Percentiles rank a stretch among this genome's conserved stretches.
Conservation (phyloP, 2,113 vertebrate genomes). For the Pseudopodoces humilis region DNA sequence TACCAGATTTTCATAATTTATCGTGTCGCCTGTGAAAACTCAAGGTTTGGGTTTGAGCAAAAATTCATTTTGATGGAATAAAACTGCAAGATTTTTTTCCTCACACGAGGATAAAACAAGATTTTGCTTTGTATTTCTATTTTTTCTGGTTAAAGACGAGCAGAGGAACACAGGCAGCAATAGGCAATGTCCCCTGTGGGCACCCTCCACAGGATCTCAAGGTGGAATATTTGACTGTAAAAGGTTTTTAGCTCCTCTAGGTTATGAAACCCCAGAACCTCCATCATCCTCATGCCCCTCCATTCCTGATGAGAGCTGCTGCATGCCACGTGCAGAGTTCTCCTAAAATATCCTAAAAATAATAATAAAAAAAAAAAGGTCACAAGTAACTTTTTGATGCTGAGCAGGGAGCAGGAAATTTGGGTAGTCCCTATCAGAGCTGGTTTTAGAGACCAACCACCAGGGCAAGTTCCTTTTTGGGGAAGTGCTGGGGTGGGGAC, state of each 20-base stretch:
- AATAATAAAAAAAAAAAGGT: neutral
- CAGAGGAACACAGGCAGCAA: neutral
- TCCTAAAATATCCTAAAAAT: neutral
- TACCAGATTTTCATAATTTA: neutral
- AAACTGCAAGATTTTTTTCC: neutral
- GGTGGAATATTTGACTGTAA: accelerated
- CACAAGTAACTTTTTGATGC: neutral
- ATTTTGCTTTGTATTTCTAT: neutral
- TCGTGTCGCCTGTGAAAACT: neutral
- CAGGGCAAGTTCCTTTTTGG: neutral
- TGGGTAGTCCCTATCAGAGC: neutral
- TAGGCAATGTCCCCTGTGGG: neutral
- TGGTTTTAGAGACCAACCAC: neutral
- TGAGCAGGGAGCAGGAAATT: neutral
- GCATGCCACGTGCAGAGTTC: neutral
- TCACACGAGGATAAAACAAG: neutral
- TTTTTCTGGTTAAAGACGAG: neutral
- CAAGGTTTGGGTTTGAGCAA: neutral
- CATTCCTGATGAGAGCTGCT: neutral
- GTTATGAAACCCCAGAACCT: neutral
- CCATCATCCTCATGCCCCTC: accelerated
- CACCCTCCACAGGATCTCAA: too few relatives aligned
- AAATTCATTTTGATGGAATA: neutral
- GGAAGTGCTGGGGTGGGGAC: neutral
- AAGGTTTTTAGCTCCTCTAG: neutral